These are phyloP conservation scores for Synchiropus splendidus DNA, from an alignment of 2,113 vertebrate species.

Conservation along the genomic window DNA sequence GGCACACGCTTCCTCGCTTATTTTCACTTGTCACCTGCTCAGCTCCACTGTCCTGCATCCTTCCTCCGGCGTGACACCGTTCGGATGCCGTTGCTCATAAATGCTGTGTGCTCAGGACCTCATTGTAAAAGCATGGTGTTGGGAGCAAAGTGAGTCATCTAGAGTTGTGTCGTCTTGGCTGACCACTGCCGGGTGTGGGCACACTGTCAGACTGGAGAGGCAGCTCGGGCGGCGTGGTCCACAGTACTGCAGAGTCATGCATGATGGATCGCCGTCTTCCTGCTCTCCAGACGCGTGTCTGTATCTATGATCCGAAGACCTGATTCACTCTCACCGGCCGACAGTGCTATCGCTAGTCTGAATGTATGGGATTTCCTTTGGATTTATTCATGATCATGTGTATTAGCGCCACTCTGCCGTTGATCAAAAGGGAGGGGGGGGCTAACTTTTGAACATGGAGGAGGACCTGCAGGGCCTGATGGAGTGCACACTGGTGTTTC, in stretches of 20 bases:
- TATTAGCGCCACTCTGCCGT: slow-evolving; percentile 7
- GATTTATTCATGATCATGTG: slow-evolving; percentile 13
- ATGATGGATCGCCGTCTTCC: slow-evolving; percentile 48
- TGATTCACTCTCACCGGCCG: slow-evolving; percentile 23
- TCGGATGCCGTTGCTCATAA: no score
- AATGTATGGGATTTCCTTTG: slow-evolving; percentile 14
- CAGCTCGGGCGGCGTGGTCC: slow-evolving; percentile 38
- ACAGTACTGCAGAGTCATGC: slow-evolving; percentile 49
- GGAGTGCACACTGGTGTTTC: no score
- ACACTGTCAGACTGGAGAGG: slow-evolving; percentile 27
- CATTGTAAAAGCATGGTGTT: no score
- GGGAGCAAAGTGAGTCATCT: no score
- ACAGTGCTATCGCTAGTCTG: slow-evolving; percentile 11
- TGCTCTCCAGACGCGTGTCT: slow-evolving; percentile 22
- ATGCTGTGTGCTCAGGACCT: no score
- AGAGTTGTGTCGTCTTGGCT: no score
- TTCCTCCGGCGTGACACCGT: no score
- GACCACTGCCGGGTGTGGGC: no score
- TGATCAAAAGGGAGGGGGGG: slow-evolving; percentile 5
- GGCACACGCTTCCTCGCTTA: no score
- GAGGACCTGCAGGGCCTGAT: no score
- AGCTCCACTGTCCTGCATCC: no score
- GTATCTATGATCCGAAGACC: slow-evolving; percentile 16
- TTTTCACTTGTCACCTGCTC: no score
- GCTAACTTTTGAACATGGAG: neutral